phyloP scores from a whole-genome alignment of 1,140 invertebrate genomes.

The Nautilus pompilius region DNA sequence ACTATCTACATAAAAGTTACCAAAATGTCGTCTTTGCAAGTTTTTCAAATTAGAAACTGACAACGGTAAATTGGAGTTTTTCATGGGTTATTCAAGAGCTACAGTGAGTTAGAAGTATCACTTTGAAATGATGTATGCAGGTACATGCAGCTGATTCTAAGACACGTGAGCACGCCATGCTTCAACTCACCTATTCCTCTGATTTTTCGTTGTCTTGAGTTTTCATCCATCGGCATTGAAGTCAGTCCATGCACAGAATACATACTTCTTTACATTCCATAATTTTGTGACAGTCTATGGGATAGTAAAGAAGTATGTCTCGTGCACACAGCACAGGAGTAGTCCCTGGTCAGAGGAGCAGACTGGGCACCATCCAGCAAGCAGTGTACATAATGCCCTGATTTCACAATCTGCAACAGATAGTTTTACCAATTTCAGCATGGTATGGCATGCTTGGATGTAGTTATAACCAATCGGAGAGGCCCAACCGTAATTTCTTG shows the following conservation, averaged over 20 bases:
- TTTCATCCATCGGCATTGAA: background rate
- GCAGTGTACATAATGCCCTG: constrained; percentile 28
- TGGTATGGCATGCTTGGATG: constrained; percentile 18
- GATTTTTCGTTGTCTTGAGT: background rate
- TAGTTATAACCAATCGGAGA: constrained; percentile 26
- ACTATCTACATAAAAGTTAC: too few relatives aligned
- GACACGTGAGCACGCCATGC: background rate
- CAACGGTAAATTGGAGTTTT: too few relatives aligned
- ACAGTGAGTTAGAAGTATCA: too few relatives aligned
- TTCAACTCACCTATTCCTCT: background rate
- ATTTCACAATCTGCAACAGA: constrained; percentile 22
- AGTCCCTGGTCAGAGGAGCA: too few relatives aligned
- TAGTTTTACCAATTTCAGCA: constrained; percentile 49
- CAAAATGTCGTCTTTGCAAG: too few relatives aligned
- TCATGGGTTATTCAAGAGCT: too few relatives aligned
- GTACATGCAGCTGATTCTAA: too few relatives aligned
- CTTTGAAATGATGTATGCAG: too few relatives aligned
- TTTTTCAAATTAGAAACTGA: too few relatives aligned
- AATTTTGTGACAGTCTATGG: constrained; percentile 75
- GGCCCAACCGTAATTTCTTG: too few relatives aligned
- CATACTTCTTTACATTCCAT: constrained; percentile 99
- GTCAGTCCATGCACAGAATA: constrained; percentile 62
- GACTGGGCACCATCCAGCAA: too few relatives aligned
- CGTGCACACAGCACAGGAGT: constrained; percentile 19
- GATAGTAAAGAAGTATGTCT: constrained; percentile 92